phyloP scores from a whole-genome alignment of 2,797 vertebrate genomes.

The Rhinichthys osculus region DNA sequence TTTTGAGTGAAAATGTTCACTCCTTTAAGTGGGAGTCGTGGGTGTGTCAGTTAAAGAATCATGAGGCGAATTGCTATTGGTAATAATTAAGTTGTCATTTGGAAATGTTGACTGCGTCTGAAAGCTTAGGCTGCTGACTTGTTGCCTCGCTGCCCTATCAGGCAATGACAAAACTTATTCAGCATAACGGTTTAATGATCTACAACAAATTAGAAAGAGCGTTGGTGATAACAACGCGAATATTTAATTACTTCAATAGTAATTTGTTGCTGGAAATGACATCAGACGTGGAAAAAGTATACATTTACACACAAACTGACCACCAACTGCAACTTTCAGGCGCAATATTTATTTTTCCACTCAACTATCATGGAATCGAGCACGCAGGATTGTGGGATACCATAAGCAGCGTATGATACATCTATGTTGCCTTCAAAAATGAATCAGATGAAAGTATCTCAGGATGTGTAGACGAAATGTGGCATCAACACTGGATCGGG shows the following conservation, averaged over 20 bases:
- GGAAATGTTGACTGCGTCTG: neutral
- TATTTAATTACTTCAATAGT: neutral
- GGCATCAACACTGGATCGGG: neutral
- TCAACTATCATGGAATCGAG: neutral
- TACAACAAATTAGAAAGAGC: neutral
- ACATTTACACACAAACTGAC: neutral
- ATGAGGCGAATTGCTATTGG: too few species aligned
- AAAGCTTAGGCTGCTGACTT: neutral
- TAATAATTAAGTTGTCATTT: neutral
- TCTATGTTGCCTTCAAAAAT: neutral
- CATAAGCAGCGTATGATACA: neutral
- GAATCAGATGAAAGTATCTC: neutral
- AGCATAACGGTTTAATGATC: neutral
- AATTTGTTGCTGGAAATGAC: neutral
- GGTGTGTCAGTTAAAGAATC: neutral
- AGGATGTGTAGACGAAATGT: neutral
- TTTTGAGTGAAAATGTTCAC: neutral
- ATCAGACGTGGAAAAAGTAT: neutral
- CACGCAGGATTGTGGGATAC: neutral
- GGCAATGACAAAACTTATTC: neutral
- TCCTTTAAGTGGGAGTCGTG: neutral
- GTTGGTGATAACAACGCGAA: neutral
- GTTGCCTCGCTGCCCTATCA: neutral
- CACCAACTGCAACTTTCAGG: neutral
- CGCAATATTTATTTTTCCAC: neutral